Evolutionary conservation across 2,113 vertebrate species (phyloP), one percentile per base, ranked within the genome.

Genomic region (Pitta sordida): DNA sequence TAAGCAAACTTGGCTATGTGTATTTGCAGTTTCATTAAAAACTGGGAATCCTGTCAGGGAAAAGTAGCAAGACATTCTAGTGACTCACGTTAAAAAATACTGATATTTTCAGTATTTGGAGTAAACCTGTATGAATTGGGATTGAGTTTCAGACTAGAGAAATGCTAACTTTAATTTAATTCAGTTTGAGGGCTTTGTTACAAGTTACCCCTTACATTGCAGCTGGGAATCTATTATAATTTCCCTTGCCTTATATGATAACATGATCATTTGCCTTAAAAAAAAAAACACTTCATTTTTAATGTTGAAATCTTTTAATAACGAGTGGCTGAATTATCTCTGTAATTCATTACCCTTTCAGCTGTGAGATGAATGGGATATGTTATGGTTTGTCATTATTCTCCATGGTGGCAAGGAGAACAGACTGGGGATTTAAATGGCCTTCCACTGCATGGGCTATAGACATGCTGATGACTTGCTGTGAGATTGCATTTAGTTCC

Each of bases 361-460:
- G 80, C 94, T 96, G 71, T 90, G 88, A 80, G 94, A 91, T 96
- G 95, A 97, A 96, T 95, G 93, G 90, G 91, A 60, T 95, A 63
- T 91, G 93, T 96, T 97, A 88, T 88, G 84, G 79, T 92, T 91
- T 97, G 87, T 94, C 95, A 91, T 97, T 97, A 96, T 93, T 96
- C 91, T 96, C 93, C 74, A n/a, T 67, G 92, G 94, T 80, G 62
- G 73, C 82, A 70, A 44, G 70, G 75, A 96, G 88, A 96, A 64
- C 87, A 96, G 83, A 68, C 60, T 95, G 81, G 74, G 67, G 96
- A 93, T 96, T 93, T 96, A 94, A 97, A 96, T 97, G 11, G 19
- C 90, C 83, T 96, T 94, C 92, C 83, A 23, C 82, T 71, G 43
- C 95, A 95, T 83, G 83, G 87, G 95, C 95, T 92, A 67, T 22